These are phyloP conservation scores for Cylindroiulus punctatus DNA, from an alignment of 2,888 invertebrate species.

Conservation along the genomic window DNA sequence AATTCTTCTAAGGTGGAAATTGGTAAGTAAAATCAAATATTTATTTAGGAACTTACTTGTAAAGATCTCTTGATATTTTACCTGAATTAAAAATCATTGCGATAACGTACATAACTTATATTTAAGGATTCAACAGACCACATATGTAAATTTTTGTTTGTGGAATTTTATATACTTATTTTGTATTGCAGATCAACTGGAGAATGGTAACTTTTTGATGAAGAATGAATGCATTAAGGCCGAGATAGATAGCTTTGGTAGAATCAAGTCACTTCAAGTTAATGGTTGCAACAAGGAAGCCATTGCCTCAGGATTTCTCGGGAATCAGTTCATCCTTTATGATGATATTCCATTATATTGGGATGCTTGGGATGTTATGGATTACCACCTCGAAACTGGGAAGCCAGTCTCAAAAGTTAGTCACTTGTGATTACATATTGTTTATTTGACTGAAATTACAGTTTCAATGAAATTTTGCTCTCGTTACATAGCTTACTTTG, in stretches of 20 bases:
- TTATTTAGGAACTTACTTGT: too few relatives aligned
- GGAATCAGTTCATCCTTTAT: slow-evolving; percentile 67
- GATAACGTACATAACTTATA: not conserved
- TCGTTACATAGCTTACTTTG: not conserved
- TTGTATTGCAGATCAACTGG: not conserved
- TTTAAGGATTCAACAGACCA: too few relatives aligned
- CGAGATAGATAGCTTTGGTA: slow-evolving; percentile 58
- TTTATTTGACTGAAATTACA: not conserved
- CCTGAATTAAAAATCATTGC: too few relatives aligned
- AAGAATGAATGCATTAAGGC: slow-evolving; percentile 60
- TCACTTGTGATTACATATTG: not conserved
- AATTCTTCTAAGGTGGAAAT: not conserved
- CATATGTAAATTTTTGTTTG: too few relatives aligned
- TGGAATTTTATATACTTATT: not conserved
- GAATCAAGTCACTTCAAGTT: slow-evolving; percentile 57
- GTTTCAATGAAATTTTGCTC: not conserved
- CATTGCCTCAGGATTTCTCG: slow-evolving; percentile 59
- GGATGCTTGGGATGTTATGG: slow-evolving; percentile 72
- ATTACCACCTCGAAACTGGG: slow-evolving; percentile 69
- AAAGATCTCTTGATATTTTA: too few relatives aligned
- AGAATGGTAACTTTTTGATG: slow-evolving; percentile 57
- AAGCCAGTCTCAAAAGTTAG: slow-evolving; percentile 59
- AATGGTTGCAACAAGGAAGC: slow-evolving; percentile 58
- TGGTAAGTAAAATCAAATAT: not conserved
- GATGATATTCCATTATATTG: slow-evolving; percentile 70